These are phyloP conservation scores for Deladenus siricidicola DNA, from an alignment of 2,888 invertebrate genomes.

Conservation along the genomic window DNA sequence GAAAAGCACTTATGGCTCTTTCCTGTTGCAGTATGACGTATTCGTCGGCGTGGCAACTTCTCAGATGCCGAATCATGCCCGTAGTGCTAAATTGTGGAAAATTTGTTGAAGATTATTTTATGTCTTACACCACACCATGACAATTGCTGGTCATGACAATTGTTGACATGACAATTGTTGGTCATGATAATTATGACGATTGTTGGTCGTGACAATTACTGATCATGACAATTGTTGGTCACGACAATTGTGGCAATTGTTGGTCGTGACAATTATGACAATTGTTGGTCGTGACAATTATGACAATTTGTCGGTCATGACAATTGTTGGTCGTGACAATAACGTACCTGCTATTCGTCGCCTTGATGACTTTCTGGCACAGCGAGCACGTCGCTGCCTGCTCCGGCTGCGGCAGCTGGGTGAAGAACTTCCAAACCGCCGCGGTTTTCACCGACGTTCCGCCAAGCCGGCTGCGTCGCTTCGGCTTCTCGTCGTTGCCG, in stretches of 20 bases:
- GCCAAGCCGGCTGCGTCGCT: slow-evolving; percentile 23
- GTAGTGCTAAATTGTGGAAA: slow-evolving; percentile 52
- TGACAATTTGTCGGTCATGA: background rate
- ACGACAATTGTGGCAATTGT: too few species aligned
- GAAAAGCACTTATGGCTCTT: slow-evolving; percentile 8
- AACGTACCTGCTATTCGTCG: slow-evolving; percentile 49
- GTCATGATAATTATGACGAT: too few species aligned
- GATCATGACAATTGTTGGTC: too few species aligned
- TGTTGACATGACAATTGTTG: too few species aligned
- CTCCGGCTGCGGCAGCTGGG: slow-evolving; percentile 40
- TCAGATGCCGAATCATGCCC: slow-evolving; percentile 51
- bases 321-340: background rate
- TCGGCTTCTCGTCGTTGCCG: slow-evolving; percentile 14
- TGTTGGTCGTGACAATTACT: too few species aligned
- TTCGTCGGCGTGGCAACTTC: slow-evolving; percentile 41
- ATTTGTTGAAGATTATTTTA: too few species aligned
- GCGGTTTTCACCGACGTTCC: slow-evolving; percentile 33
- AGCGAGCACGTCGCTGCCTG: slow-evolving; percentile 48
- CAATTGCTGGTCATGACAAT: too few species aligned
- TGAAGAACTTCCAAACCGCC: slow-evolving; percentile 47
- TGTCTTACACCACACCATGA: too few species aligned
- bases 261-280: too few species aligned
- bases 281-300: background rate
- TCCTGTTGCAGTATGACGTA: slow-evolving; percentile 24
- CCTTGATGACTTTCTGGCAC: slow-evolving; percentile 50